A percentile compares a stretch with the other conserved stretches of the same genome.
phyloP scores from a whole-genome alignment of 2,113 vertebrate species.

The Xyliphius kryptos region DNA sequence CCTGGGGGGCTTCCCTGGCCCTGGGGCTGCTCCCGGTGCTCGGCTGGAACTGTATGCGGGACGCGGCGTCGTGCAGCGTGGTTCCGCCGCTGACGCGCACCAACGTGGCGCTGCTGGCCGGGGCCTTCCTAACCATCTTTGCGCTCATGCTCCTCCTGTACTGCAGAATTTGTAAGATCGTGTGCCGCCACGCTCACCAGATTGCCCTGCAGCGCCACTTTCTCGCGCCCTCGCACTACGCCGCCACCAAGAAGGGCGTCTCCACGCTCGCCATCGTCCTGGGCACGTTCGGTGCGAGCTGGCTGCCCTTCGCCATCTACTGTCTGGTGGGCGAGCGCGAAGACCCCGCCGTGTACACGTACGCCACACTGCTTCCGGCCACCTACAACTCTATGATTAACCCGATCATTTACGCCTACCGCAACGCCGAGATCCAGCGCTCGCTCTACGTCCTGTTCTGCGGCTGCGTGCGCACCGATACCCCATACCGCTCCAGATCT shows the following conservation, averaged over 20 bases:
- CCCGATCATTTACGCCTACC: slow-evolving; percentile 97
- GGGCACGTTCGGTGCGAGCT: slow-evolving; percentile 92
- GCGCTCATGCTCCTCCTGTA: slow-evolving; percentile 89
- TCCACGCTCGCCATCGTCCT: slow-evolving; percentile 91
- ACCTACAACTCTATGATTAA: slow-evolving; percentile 99
- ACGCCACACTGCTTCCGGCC: slow-evolving; percentile 88
- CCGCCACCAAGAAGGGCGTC: slow-evolving; percentile 90
- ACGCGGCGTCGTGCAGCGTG: slow-evolving; percentile 78
- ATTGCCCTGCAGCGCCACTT: slow-evolving; percentile 98
- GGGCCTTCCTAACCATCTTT: slow-evolving; percentile 85
- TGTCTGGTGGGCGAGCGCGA: slow-evolving; percentile 83
- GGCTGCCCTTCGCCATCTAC: slow-evolving; percentile 96
- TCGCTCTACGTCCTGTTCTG: slow-evolving; percentile 89
- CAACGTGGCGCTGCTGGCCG: slow-evolving; percentile 81
- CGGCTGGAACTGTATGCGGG: slow-evolving; percentile 91
- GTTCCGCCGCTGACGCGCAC: slow-evolving; percentile 85
- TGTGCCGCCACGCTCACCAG: slow-evolving; percentile 93
- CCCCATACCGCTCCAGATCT: slow-evolving; percentile 84
- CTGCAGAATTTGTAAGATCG: slow-evolving; percentile 93
- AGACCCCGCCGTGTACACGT: slow-evolving; percentile 87
- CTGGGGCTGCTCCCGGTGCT: slow-evolving; percentile 85
- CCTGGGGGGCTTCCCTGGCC: slow-evolving; percentile 86
- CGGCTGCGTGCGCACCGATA: slow-evolving; percentile 84
- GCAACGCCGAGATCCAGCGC: slow-evolving; percentile 92
- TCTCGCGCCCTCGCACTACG: slow-evolving; percentile 84